Base-by-base conservation (phyloP, 2,113 vertebrate species). In the Myiopsitta monachus region DNA sequence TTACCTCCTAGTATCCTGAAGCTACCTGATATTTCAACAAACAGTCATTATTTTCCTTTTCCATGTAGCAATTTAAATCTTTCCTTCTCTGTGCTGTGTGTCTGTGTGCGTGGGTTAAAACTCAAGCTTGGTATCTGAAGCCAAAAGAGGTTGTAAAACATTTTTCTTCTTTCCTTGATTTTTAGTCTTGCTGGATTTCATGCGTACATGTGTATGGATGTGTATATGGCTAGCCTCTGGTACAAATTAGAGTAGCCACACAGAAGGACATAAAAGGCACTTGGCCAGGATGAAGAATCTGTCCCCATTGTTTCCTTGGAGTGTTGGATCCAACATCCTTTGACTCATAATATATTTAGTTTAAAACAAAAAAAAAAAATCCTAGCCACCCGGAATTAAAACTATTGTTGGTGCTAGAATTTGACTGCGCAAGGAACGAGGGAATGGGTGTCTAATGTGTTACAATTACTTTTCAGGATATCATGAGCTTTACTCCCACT, bases 191-290 rank as follows among this genome's bases (percentile, higher is more conserved):
- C 18, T 89, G 2, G 2, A 22, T 86, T 51, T 77, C 11, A 1
- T 83, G 72, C 17, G 24, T 54, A 41, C 63, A 67, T 88, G 63
- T 44, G 51, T 14, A 49, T 23, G 22, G 41, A 43, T 86, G 59
- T 81, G 76, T 78, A 63, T 30, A 83, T 24, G 75, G 82, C 74
- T 80, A 52, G 63, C 82, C 87, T 96, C 95, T 97, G 94, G 87
- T 85, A 93, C 85, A 94, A 96, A 97, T 96, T 95, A 96, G 94
- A 96, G 84, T 94, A 95, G 87, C 94, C 93, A 86, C 96, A 92
- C 82, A 96, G 93, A 95, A 91, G 94, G 95, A 93, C 95, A 94
- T 69, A 88, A 59, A 86, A 83, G 76, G 90, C 94, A 86, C 23
- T 95, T 88, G 78, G 92, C 92, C 94, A 95, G 90, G 85, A 78